phyloP scores from a whole-genome alignment of 2,113 vertebrate genomes.

The Pseudopipra pipra region DNA sequence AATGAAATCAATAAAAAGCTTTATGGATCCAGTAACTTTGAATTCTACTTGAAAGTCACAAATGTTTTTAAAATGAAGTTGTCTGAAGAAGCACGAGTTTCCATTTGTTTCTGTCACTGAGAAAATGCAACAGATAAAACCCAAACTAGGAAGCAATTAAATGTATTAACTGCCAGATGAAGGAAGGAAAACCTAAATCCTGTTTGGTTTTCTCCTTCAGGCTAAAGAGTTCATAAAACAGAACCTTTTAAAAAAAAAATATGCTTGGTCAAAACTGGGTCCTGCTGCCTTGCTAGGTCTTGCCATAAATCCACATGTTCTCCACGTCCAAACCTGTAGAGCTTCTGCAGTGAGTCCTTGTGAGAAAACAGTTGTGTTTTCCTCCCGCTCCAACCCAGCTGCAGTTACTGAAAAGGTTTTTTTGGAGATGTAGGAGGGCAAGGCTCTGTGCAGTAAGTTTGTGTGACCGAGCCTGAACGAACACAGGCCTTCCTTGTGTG shows the following conservation, averaged over 20 bases:
- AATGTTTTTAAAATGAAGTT: neutral
- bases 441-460: neutral
- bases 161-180: neutral
- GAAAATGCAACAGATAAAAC: neutral
- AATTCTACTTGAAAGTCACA: neutral
- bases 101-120: slow-evolving; percentile 4
- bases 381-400: neutral
- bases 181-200: neutral
- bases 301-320: neutral
- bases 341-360: neutral
- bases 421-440: neutral
- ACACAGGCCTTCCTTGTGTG: neutral
- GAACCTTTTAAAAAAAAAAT: neutral
- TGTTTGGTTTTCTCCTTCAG: neutral
- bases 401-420: neutral
- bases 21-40: neutral
- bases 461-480: neutral
- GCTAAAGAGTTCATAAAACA: neutral
- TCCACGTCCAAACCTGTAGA: neutral
- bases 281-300: neutral
- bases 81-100: neutral
- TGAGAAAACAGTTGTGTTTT: neutral
- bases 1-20: neutral
- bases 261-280: neutral
- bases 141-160: slow-evolving; percentile 8